Percentiles rank a stretch among this genome's conserved stretches.
phyloP scores from a whole-genome alignment of 1,140 invertebrate genomes.

The Eriocheir sinensis region DNA sequence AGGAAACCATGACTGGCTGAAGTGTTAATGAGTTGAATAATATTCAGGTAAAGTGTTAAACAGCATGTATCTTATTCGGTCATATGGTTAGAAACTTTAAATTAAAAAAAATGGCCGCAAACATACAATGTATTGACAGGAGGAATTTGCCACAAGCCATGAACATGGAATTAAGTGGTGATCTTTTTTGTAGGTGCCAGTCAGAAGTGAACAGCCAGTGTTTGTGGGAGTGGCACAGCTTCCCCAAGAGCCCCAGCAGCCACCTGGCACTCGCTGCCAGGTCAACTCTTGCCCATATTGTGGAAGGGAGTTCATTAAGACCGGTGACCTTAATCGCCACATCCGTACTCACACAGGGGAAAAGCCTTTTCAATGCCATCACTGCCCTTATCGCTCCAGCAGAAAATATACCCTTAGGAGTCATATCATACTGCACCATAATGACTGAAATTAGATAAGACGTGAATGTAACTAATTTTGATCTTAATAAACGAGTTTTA shows the following conservation, averaged over 20 bases:
- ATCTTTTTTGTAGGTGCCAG: conserved; percentile 69
- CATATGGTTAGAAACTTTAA: background rate
- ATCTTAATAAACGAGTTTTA: too few relatives aligned
- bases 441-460: background rate
- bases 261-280: background rate
- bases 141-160: conserved; percentile 20
- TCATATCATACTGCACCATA: conserved; percentile 60
- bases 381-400: conserved; percentile 68
- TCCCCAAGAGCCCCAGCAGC: conserved; percentile 37
- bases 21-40: too few relatives aligned
- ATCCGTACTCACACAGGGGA: conserved; percentile 74
- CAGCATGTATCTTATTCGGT: too few relatives aligned
- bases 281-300: conserved; percentile 67
- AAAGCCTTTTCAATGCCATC: conserved; percentile 63
- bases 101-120: background rate
- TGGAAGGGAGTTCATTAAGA: conserved; percentile 62
- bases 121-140: conserved; percentile 12
- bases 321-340: conserved; percentile 66
- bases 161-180: conserved; percentile 59
- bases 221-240: conserved; percentile 48
- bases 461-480: too few relatives aligned
- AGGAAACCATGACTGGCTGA: too few relatives aligned
- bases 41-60: too few relatives aligned
- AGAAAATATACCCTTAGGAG: conserved; percentile 68
- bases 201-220: conserved; percentile 57